Percentiles rank a stretch among this genome's conserved stretches.
These are phyloP conservation scores for Tetheella fluctuosa DNA, from an alignment of 2,888 invertebrate species.

Conservation along the genomic window DNA sequence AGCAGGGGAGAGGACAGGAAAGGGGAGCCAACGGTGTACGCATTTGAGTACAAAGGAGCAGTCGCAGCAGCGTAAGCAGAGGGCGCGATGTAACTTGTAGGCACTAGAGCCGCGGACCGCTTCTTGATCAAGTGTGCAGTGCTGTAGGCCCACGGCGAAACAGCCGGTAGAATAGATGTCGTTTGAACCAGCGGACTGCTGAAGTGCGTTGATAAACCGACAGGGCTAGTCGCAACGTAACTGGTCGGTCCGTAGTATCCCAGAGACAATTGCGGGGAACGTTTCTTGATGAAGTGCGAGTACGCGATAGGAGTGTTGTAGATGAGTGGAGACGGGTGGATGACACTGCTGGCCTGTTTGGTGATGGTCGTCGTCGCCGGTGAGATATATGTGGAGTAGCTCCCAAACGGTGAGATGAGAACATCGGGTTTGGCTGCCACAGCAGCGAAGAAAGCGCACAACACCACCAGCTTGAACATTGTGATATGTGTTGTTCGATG, in stretches of 20 bases:
- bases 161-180: constrained; percentile 32
- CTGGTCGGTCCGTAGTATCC: constrained; percentile 37
- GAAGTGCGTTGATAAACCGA: constrained; percentile 24
- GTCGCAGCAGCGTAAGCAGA: constrained; percentile 43
- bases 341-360: constrained; percentile 70
- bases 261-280: constrained; percentile 36
- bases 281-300: constrained; percentile 61
- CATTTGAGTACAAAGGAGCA: constrained; percentile 47
- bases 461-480: constrained; percentile 83
- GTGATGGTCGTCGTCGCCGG: constrained; percentile 66
- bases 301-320: constrained; percentile 55
- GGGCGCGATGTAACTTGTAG: constrained; percentile 39
- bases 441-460: constrained; percentile 84
- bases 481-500: constrained; percentile 73
- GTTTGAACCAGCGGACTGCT: constrained; percentile 27
- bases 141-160: constrained; percentile 38
- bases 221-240: constrained; percentile 28
- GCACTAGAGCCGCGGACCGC: constrained; percentile 47
- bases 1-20: constrained; percentile 21
- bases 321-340: constrained; percentile 67
- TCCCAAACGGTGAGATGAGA: constrained; percentile 35
- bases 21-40: constrained; percentile 49
- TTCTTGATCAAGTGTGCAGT: constrained; percentile 64
- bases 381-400: constrained; percentile 49
- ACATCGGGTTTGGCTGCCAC: constrained; percentile 73